Evolutionary conservation across 2,797 vertebrate species (phyloP).

Genomic region (Acrocephalus scirpaceus): DNA sequence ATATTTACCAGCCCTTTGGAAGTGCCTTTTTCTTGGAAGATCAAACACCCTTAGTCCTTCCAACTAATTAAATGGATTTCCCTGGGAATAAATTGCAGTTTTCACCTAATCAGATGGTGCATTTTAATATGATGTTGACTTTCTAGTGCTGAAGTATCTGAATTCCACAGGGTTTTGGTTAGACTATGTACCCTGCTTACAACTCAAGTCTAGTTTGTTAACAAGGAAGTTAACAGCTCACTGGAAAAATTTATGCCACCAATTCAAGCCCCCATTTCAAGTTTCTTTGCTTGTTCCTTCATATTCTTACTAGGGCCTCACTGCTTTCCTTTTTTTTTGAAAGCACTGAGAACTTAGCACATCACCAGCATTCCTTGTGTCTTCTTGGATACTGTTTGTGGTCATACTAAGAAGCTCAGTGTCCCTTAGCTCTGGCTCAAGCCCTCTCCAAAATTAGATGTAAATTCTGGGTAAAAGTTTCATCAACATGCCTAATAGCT

Average conservation of each 20-base stretch:
- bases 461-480: not conserved
- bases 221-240: not conserved
- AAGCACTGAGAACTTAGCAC: not conserved
- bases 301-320: not conserved
- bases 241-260: not conserved
- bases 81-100: conserved; percentile 2
- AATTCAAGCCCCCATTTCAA: not conserved
- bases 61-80: conserved; percentile 34
- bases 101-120: conserved; percentile 20
- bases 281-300: not conserved
- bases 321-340: not conserved
- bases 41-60: conserved; percentile 14
- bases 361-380: not conserved
- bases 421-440: not conserved
- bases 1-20: not conserved
- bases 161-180: not conserved
- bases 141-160: not conserved
- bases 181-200: not conserved
- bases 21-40: not conserved
- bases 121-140: conserved; percentile 1
- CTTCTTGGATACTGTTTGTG: not conserved
- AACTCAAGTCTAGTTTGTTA: not conserved
- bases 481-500: not conserved
- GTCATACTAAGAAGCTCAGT: not conserved
- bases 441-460: not conserved